phyloP scores from a whole-genome alignment of 2,797 vertebrate species.

The Pristis pectinata region DNA sequence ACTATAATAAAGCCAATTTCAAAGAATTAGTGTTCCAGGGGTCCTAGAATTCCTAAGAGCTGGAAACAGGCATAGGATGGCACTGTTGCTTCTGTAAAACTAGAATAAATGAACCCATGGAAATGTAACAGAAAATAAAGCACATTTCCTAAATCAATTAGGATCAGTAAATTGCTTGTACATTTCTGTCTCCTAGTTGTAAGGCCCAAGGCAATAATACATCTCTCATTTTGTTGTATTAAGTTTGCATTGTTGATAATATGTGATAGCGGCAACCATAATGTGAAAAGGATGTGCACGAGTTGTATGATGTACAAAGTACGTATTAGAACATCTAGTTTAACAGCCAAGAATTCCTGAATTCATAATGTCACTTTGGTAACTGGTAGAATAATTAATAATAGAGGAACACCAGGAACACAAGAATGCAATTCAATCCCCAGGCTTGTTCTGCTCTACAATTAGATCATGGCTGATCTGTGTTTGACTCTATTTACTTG shows the following conservation, averaged over 20 bases:
- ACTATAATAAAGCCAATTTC: not conserved
- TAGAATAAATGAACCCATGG: not conserved
- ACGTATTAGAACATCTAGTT: no score
- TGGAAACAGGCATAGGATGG: not conserved
- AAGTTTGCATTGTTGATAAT: not conserved
- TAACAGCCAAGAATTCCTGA: no score
- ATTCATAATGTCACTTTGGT: no score
- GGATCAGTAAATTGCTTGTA: not conserved
- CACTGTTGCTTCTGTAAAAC: not conserved
- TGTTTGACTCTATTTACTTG: no score
- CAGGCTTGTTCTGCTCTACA: no score
- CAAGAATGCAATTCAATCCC: no score
- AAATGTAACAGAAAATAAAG: no score
- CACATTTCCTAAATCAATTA: not conserved
- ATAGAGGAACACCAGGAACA: no score
- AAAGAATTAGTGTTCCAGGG: not conserved
- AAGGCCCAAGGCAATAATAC: not conserved
- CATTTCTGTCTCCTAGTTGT: not conserved
- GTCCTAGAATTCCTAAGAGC: not conserved
- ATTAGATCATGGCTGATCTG: no score
- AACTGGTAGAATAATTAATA: no score
- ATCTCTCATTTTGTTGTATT: not conserved
- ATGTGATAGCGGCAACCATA: not conserved
- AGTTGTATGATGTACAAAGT: not conserved
- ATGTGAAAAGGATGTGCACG: not conserved